Evolutionary conservation across 2,888 invertebrate species (phyloP), one percentile per base, ranked within the genome.

Genomic region (Hydrotaea cyrtoneurina): DNA sequence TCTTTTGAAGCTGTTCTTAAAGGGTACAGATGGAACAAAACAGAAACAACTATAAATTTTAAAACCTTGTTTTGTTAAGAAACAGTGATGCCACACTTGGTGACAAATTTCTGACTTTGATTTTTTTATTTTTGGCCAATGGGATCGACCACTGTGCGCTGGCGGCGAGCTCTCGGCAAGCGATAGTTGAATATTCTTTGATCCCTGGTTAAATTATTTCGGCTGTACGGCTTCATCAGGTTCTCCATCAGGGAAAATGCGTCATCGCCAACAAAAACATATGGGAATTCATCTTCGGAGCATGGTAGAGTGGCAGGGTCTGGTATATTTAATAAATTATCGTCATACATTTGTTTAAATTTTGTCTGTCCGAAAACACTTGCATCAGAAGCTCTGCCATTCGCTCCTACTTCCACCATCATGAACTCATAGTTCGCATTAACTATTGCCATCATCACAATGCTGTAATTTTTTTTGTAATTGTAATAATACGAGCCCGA

Each of bases 181-280:
- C 53, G 15, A 53, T 53, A 53, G n/a, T 53, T 53, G 13, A 53
- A 53, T 5, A 53, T 53, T 8, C 8, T 10, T 62, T 62, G 15
- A 2, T 62, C 36, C 15, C 2, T 10, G 11, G n/a, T n/a, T 13
- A 62, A 15, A 4, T 13, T 31, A 0, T 11, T 31, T 1, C 26
- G 23, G 15, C 59, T 59, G 23, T 59, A 59, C 0, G 59, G 59
- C 23, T 59, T 59, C 59, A 59, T 59, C 26, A 23, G 23, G 21
- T 59, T 59, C 10, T 19, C 26, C 15, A 23, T 13, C 5, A 59
- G 26, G 4, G 26, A 23, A 59, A 59, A 59, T 23, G 59, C 59
- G 8, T 59, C 59, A 23, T 59, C 59, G 1, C 59, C 21, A 23
- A 59, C 59, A 59, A 59, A 59, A 19, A 57, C 57, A 21, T 57